Conservation (phyloP, 2,797 vertebrate species). For the Chelmon rostratus region DNA sequence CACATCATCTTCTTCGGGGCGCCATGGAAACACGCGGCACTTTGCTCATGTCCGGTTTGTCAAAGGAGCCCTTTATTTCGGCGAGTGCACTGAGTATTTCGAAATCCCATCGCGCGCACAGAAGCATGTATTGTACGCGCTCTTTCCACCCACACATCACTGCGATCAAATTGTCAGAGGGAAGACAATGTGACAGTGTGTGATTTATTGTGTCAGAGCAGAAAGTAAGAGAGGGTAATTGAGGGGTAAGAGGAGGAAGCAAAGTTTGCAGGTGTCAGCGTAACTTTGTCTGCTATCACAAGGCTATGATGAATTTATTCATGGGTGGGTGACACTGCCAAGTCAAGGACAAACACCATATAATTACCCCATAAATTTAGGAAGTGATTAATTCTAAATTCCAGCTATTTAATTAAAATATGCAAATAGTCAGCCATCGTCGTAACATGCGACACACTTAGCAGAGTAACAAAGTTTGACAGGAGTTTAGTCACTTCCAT, state of each 20-base stretch:
- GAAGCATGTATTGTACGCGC: slow-evolving; percentile 24
- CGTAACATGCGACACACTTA: slow-evolving; percentile 48
- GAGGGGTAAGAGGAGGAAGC: slow-evolving; percentile 72
- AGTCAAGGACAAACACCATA: slow-evolving; percentile 82
- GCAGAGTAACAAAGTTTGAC: slow-evolving; percentile 67
- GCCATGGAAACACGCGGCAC: slow-evolving; percentile 61
- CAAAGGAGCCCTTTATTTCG: slow-evolving; percentile 67
- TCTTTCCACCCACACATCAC: slow-evolving; percentile 65
- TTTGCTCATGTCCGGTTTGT: slow-evolving; percentile 51
- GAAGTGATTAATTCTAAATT: slow-evolving; percentile 81
- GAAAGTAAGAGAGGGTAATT: slow-evolving; percentile 73
- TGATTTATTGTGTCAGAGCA: slow-evolving; percentile 78
- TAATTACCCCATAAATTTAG: slow-evolving; percentile 82
- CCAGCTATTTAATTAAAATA: slow-evolving; percentile 83
- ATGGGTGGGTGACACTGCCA: slow-evolving; percentile 77
- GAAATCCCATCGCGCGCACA: slow-evolving; percentile 40
- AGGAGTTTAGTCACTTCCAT: slow-evolving; percentile 53
- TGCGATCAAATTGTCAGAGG: slow-evolving; percentile 62
- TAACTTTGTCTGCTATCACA: slow-evolving; percentile 77
- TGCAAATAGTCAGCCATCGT: slow-evolving; percentile 77
- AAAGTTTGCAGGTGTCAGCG: slow-evolving; percentile 80
- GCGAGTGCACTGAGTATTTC: slow-evolving; percentile 41
- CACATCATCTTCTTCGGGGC: slow-evolving; percentile 31
- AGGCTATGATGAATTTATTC: slow-evolving; percentile 77
- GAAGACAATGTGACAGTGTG: slow-evolving; percentile 70